Evolutionary conservation across 2,797 vertebrate genomes (phyloP).

Genomic region (Rhinogobio ventralis): DNA sequence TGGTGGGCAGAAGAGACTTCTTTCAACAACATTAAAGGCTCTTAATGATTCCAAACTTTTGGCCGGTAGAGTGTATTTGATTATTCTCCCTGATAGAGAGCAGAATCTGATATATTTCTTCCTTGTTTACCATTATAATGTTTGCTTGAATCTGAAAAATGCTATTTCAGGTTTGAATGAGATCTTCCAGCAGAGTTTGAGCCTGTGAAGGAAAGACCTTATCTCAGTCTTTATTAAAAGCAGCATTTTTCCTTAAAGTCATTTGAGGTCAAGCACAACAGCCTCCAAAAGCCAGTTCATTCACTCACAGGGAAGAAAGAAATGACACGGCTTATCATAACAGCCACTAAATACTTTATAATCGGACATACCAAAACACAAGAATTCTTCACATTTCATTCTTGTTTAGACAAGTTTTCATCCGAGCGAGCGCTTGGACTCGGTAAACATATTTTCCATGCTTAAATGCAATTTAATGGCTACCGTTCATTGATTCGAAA

Average conservation of each 20-base stretch:
- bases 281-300: slow-evolving; percentile 62
- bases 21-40: background rate
- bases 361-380: slow-evolving; percentile 67
- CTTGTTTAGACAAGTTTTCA: slow-evolving; percentile 75
- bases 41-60: background rate
- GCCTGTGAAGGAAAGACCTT: slow-evolving; percentile 40
- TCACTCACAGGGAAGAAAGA: slow-evolving; percentile 70
- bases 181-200: background rate
- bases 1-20: background rate
- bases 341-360: slow-evolving; percentile 69
- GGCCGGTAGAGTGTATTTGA: background rate
- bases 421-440: slow-evolving; percentile 70
- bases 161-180: background rate
- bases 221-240: slow-evolving; percentile 58
- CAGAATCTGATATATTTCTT: background rate
- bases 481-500: slow-evolving; percentile 70
- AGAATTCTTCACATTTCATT: slow-evolving; percentile 78
- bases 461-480: slow-evolving; percentile 75
- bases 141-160: background rate
- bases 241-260: slow-evolving; percentile 61
- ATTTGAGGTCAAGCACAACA: slow-evolving; percentile 70
- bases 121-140: background rate
- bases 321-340: slow-evolving; percentile 76
- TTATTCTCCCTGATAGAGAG: background rate
- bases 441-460: slow-evolving; percentile 69